Conservation (phyloP, 2,797 vertebrate genomes). For the Peromyscus eremicus region DNA sequence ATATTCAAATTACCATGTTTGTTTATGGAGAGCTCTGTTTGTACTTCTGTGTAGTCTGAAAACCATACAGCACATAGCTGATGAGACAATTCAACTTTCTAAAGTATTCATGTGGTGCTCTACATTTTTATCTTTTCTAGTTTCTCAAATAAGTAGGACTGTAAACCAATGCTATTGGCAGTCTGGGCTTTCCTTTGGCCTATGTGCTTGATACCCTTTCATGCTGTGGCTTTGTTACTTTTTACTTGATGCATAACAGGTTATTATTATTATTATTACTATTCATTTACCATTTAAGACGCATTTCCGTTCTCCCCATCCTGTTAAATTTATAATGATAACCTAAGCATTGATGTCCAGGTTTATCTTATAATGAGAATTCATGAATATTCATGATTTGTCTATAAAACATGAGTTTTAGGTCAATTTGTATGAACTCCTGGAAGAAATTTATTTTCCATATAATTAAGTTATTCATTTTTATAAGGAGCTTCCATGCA, state of each 20-base stretch:
- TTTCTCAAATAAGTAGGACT: neutral
- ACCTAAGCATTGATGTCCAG: neutral
- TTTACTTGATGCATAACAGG: neutral
- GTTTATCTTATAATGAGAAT: neutral
- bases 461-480: neutral
- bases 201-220: neutral
- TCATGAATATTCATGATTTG: neutral
- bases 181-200: neutral
- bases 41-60: neutral
- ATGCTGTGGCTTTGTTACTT: neutral
- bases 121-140: neutral
- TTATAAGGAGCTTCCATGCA: neutral
- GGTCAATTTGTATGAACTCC: neutral
- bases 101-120: neutral
- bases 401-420: neutral
- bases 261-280: neutral
- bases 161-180: neutral
- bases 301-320: neutral
- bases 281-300: neutral
- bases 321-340: neutral
- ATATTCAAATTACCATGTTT: neutral
- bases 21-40: neutral
- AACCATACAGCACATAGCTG: neutral
- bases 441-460: neutral
- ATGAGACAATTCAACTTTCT: neutral